Conservation (phyloP, 2,113 vertebrate species). For the Scomber colias region DNA sequence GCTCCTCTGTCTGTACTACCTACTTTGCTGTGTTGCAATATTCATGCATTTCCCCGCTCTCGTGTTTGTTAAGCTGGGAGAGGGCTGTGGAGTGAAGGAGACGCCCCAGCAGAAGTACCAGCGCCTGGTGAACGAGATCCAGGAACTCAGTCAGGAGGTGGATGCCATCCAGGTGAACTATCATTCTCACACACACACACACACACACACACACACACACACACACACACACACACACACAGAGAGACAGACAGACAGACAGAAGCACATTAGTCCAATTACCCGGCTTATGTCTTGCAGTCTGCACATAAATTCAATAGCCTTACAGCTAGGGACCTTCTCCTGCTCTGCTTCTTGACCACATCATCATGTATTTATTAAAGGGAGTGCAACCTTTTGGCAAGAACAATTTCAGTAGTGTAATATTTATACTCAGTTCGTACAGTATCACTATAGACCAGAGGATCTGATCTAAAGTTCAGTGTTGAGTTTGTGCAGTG, state of each 20-base stretch:
- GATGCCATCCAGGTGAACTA: constrained; percentile 90
- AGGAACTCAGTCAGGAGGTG: constrained; percentile 93
- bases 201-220: not conserved
- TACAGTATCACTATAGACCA: not conserved
- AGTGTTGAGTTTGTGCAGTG: not conserved
- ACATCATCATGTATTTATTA: constrained; percentile 6
- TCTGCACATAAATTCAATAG: not conserved
- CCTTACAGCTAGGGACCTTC: not conserved
- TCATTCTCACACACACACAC: not conserved
- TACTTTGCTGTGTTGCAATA: constrained; percentile 18
- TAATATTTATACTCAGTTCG: not conserved
- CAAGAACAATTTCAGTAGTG: not conserved
- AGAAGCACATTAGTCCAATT: not conserved
- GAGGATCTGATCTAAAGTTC: not conserved
- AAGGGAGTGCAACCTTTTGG: not conserved
- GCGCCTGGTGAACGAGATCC: constrained; percentile 93
- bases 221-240: not conserved
- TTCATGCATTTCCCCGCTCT: constrained; percentile 1
- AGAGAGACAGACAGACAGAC: not conserved
- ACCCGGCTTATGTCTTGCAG: not conserved
- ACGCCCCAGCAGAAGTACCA: constrained; percentile 97
- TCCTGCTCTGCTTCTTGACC: not conserved
- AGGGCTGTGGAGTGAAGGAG: constrained; percentile 92
- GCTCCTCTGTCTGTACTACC: not conserved
- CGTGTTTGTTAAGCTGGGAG: constrained; percentile 86